Percentiles rank a stretch among this genome's conserved stretches.
phyloP scores from a whole-genome alignment of 1,140 invertebrate genomes.

The Muscidifurax raptorellus region DNA sequence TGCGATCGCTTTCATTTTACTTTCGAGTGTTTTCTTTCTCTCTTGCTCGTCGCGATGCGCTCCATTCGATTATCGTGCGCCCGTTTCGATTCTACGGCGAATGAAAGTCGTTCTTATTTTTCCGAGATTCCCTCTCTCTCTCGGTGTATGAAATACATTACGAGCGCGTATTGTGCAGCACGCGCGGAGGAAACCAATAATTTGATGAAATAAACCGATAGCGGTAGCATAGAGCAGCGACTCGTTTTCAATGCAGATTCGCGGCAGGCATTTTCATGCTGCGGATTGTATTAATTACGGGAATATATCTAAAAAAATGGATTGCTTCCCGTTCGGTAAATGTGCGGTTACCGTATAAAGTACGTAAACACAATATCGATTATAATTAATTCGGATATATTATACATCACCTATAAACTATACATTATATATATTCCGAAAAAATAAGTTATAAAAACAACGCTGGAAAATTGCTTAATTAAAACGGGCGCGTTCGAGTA shows the following conservation, averaged over 20 bases:
- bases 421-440: no score
- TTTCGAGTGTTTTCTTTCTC: constrained; percentile 3
- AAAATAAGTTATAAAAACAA: no score
- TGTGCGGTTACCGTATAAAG: no score
- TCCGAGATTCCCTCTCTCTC: not conserved
- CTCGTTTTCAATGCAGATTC: not conserved
- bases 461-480: no score
- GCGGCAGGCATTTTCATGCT: not conserved
- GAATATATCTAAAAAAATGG: no score
- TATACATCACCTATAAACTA: no score
- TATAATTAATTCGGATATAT: no score
- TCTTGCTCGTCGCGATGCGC: not conserved
- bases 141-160: not conserved
- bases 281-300: no score
- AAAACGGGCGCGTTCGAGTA: no score
- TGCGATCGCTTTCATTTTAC: constrained; percentile 25
- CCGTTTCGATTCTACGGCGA: not conserved
- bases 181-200: not conserved
- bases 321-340: no score
- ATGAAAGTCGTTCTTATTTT: not conserved
- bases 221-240: not conserved
- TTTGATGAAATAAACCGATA: not conserved
- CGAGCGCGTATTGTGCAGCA: not conserved
- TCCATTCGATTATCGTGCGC: constrained; percentile 30
- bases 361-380: no score